Conservation (phyloP, 2,113 vertebrate genomes). For the Poeciliopsis occidentalis region DNA sequence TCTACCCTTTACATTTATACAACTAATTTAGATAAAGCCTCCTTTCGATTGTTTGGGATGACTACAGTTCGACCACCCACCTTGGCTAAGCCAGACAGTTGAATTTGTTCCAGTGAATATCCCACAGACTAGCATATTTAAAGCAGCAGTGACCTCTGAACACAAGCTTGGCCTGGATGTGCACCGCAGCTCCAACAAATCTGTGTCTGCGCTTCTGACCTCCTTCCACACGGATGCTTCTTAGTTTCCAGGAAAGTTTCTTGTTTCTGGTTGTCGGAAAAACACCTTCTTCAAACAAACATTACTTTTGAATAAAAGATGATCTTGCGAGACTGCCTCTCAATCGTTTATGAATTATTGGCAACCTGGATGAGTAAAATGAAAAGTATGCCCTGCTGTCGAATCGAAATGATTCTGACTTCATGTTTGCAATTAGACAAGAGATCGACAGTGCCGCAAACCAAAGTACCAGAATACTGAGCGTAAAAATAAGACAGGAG, state of each 20-base stretch:
- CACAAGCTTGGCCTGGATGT: neutral
- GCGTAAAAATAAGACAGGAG: neutral
- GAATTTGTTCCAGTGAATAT: neutral
- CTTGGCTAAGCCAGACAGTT: neutral
- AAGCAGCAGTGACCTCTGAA: constrained; percentile 13
- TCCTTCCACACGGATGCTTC: neutral
- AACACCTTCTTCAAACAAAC: too few species aligned
- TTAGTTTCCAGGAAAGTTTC: neutral
- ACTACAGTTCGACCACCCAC: neutral
- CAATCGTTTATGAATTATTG: neutral
- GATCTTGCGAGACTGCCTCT: neutral
- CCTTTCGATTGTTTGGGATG: neutral
- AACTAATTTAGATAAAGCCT: neutral
- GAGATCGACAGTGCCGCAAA: neutral
- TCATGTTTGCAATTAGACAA: neutral
- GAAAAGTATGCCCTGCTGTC: neutral
- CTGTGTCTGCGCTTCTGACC: neutral
- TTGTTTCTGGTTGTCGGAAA: constrained; percentile 3
- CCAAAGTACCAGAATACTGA: neutral
- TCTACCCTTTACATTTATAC: neutral
- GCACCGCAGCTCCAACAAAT: neutral
- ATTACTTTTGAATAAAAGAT: neutral
- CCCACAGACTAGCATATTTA: neutral
- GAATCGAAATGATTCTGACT: neutral
- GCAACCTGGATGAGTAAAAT: neutral